A percentile compares a stretch with the other conserved stretches of the same genome.
These are phyloP conservation scores for Pocillopora damicornis DNA, from an alignment of 64 coral and sea anemone genomes.

Conservation along the genomic window DNA sequence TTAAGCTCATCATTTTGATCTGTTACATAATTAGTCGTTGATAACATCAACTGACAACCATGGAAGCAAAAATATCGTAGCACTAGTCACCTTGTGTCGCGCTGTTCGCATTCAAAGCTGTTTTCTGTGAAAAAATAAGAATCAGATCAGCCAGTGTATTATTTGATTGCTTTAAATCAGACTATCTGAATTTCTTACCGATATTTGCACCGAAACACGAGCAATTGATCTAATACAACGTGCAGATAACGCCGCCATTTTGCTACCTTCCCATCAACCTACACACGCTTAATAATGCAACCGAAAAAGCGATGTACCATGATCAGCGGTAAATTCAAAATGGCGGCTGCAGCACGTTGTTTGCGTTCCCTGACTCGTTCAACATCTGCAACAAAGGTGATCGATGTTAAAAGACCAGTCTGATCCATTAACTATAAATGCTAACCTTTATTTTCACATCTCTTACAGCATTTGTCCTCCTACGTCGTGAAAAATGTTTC, in stretches of 20 bases:
- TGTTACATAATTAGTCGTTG: not conserved
- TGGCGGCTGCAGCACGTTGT: conserved; percentile 63
- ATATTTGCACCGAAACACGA: conserved; percentile 23
- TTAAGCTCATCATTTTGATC: not conserved
- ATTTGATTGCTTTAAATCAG: not conserved
- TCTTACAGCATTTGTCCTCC: conserved; percentile 11
- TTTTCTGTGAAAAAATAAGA: conserved; percentile 34
- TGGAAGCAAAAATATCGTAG: not conserved
- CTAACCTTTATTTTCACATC: not conserved
- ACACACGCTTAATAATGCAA: not conserved
- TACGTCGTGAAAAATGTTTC: conserved; percentile 9
- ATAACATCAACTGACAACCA: not conserved
- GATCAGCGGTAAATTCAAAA: conserved; percentile 47
- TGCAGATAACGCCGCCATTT: conserved; percentile 64
- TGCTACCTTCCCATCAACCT: conserved; percentile 34
- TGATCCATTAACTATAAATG: not conserved
- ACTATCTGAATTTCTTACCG: conserved; percentile 13
- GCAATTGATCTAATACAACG: conserved; percentile 55
- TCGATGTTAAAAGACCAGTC: not conserved
- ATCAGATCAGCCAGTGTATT: not conserved
- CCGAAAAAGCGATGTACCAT: not conserved
- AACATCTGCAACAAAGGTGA: conserved; percentile 24
- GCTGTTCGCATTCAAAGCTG: conserved; percentile 22
- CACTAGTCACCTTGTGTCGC: conserved; percentile 32
- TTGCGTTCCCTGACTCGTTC: conserved; percentile 38